Evolutionary conservation across 1,140 invertebrate species (phyloP).

Genomic region (Nomia melanderi): DNA sequence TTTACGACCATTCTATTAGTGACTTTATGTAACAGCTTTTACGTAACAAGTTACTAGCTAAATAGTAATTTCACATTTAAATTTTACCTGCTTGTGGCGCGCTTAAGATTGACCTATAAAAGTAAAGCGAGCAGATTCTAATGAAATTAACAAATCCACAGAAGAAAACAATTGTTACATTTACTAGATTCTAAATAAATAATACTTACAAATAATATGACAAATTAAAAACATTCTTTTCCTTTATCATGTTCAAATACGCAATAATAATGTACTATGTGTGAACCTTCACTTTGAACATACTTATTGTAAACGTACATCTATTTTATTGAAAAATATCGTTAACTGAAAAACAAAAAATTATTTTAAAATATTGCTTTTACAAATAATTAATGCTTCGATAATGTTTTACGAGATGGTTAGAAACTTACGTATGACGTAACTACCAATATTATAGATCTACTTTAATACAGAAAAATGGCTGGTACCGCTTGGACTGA

Average conservation of each 20-base stretch:
- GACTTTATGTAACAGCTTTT: neutral
- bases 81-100: neutral
- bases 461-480: conserved; percentile 72
- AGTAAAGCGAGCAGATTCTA: neutral
- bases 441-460: conserved; percentile 35
- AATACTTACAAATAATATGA: neutral
- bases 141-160: conserved; percentile 20
- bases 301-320: neutral
- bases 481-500: conserved; percentile 73
- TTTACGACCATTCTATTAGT: neutral
- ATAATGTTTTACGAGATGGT: neutral
- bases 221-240: neutral
- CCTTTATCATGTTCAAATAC: neutral
- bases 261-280: conserved; percentile 6
- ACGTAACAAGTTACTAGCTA: neutral
- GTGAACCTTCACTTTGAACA: neutral
- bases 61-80: neutral
- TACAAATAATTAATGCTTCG: neutral
- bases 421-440: conserved; percentile 47
- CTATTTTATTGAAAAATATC: conserved; percentile 11
- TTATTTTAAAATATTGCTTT: neutral
- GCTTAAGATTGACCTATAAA: neutral
- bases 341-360: neutral
- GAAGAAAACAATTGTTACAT: conserved; percentile 2
- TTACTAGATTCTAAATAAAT: neutral